Evolutionary conservation across 2,797 vertebrate genomes (phyloP), one percentile per base, ranked within the genome.

Genomic region (Pangasius krempfi): DNA sequence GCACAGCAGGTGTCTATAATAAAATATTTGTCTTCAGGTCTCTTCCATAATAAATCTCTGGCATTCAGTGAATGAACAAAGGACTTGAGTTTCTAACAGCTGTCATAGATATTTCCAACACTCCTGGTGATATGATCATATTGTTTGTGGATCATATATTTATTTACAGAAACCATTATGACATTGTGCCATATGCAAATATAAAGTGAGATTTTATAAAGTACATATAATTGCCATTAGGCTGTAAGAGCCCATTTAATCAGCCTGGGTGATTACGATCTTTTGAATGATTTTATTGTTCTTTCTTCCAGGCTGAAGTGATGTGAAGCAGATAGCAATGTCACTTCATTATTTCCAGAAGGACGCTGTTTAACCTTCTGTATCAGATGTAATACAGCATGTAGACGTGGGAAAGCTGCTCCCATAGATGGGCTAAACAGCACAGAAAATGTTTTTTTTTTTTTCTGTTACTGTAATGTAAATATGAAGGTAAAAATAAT

Each of bases 11-110:
- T 14, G 62, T 52, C 82, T 50, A 33, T 68, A 84, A 68, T 68
- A 84, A 84, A 68, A 68, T 84, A 84, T 70, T 68, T 68, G 62
- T n/a, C n/a, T n/a, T n/a, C n/a, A 50, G 82, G 44, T 68, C 44
- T 52, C 44, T 64, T 84, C 60, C 8, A 6, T 40, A 58, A 81
- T 40, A 60, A 81, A 83, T 68, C n/a, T 66, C 27, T 68, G 82
- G 62, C 82, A 70, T 84, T 68, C 62, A 52, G 62, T 66, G 62
- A 66, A 66, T 68, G 62, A 84, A 66, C 25, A 47, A 58, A 64
- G 25, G 58, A 82, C 33, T 14, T 83, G 37, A 83, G 37, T 47
- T 50, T 83, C 60, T 18, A 64, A 20, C 62, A 84, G 44, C 62
- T 52, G 44, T 84, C 40, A 22, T 66, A 14, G 60, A 64, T 66